These are phyloP conservation scores for Dinothrombium tinctorium DNA, from an alignment of 1,140 invertebrate species.

Conservation along the genomic window DNA sequence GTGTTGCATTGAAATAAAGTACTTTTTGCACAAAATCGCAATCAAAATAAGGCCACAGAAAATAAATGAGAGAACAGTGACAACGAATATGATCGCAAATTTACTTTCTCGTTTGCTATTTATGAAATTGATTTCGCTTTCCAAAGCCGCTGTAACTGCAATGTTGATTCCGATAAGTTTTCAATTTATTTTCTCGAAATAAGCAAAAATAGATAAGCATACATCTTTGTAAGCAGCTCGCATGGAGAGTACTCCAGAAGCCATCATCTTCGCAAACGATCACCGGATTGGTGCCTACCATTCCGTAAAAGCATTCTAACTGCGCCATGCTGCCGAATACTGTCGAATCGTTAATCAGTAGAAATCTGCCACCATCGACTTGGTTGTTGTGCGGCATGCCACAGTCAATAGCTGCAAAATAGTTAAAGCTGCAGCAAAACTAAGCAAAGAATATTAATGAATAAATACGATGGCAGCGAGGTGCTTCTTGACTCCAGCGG, in stretches of 20 bases:
- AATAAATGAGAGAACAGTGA: too few species aligned
- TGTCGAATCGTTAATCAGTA: conserved; percentile 11
- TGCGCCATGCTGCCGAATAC: conserved; percentile 10
- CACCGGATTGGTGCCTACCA: not conserved
- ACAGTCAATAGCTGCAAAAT: conserved; percentile 13
- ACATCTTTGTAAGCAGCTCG: conserved; percentile 5
- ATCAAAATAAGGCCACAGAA: too few species aligned
- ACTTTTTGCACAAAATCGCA: too few species aligned
- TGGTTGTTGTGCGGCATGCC: conserved; percentile 6
- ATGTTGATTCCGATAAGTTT: too few species aligned
- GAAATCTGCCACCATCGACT: conserved; percentile 7
- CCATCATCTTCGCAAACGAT: conserved; percentile 14
- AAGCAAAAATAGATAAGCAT: too few species aligned
- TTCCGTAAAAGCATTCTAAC: conserved; percentile 3
- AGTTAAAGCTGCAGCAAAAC: not conserved
- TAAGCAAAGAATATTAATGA: not conserved
- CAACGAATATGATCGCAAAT: too few species aligned
- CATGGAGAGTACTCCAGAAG: conserved; percentile 6
- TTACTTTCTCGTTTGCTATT: too few species aligned
- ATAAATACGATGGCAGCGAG: conserved; percentile 11
- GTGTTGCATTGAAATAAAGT: too few species aligned
- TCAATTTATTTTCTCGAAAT: too few species aligned
- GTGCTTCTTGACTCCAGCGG: conserved; percentile 7
- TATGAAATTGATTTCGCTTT: too few species aligned
- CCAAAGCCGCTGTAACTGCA: too few species aligned